Base-by-base conservation (phyloP, 2,888 invertebrate species). In the Drosophila atripex region DNA sequence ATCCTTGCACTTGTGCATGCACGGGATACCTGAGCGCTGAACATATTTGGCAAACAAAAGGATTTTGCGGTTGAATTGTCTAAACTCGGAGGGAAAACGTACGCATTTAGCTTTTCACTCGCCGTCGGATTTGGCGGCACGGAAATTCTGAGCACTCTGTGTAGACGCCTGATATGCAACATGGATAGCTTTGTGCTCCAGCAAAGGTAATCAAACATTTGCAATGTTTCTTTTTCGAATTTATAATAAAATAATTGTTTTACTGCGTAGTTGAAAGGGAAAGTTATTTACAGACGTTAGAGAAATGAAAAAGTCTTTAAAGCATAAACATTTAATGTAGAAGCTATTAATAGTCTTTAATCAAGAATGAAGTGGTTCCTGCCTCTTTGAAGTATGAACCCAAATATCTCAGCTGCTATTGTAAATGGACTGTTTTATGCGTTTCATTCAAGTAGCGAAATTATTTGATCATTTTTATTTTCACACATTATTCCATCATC, bases 21-120 rank as follows among this genome's bases (percentile, higher is more conserved):
- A 61, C 28, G 53, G 52, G 66, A 50, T 49, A 54, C 25, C 38
- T 51, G 58, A 63, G 14, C 59, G 46, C 51, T 14, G 49, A 54
- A 52, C 71, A 71, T 85, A 75, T 78, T 78, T 71, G 78, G 71
- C 77, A 78, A 88, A 86, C 88, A 85, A 77, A 86, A 77, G 82
- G 82, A 76, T 85, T 82, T 80, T 75, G 82, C 54, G 88, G 78
- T 74, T 84, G 65, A 69, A 74, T 76, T 87, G 73, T 76, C 70
- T 71, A 78, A 75, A 71, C 75, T 78, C 55, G 30, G 47, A 47
- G 25, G 68, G 60, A 72, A 79, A 79, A 66, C 63, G 60, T 61
- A 66, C 61, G 52, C 71, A 73, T 71, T 70, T 68, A 51, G 56
- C 64, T 70, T 74, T 76, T 70, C 56, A 45, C 49, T 47, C 46